Conservation (phyloP, 2,113 vertebrate species). For the Amia ocellicauda region DNA sequence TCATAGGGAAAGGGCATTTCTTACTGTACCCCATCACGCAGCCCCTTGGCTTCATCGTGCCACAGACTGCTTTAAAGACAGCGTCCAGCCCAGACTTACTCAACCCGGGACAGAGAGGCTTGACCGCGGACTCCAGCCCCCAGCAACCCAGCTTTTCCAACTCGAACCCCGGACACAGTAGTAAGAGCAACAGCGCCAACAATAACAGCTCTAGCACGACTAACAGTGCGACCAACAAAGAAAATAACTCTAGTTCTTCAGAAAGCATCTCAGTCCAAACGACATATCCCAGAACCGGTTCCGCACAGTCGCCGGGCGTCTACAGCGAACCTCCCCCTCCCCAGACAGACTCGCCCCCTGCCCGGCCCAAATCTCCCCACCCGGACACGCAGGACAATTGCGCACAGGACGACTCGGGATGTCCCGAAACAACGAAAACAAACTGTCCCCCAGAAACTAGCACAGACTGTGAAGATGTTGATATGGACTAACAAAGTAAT, state of each 20-base stretch:
- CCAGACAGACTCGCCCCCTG: conserved; percentile 44
- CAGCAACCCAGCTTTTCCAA: conserved; percentile 21
- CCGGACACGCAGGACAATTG: conserved; percentile 63
- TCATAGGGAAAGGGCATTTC: conserved; percentile 91
- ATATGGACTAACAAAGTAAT: conserved; percentile 78
- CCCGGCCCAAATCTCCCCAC: conserved; percentile 53
- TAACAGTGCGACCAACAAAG: conserved; percentile 41
- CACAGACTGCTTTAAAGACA: conserved; percentile 79
- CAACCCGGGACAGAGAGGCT: conserved; percentile 47
- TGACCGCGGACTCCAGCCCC: conserved; percentile 44
- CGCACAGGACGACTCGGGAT: conserved; percentile 58
- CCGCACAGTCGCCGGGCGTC: conserved; percentile 47
- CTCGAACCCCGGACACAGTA: conserved; percentile 45
- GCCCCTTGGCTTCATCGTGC: conserved; percentile 91
- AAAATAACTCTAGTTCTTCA: conserved; percentile 50
- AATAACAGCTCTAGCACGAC: conserved; percentile 37
- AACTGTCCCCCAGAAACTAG: conserved; percentile 58
- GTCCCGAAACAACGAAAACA: conserved; percentile 49
- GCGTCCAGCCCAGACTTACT: conserved; percentile 53
- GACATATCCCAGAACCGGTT: conserved; percentile 41
- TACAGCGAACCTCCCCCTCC: conserved; percentile 53
- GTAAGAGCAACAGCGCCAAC: conserved; percentile 33
- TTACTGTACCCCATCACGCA: conserved; percentile 92
- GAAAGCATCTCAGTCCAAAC: conserved; percentile 50
- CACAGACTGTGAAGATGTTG: conserved; percentile 75